These are phyloP conservation scores for Rhabdomys pumilio DNA, from an alignment of 2,797 vertebrate genomes.

Conservation along the genomic window DNA sequence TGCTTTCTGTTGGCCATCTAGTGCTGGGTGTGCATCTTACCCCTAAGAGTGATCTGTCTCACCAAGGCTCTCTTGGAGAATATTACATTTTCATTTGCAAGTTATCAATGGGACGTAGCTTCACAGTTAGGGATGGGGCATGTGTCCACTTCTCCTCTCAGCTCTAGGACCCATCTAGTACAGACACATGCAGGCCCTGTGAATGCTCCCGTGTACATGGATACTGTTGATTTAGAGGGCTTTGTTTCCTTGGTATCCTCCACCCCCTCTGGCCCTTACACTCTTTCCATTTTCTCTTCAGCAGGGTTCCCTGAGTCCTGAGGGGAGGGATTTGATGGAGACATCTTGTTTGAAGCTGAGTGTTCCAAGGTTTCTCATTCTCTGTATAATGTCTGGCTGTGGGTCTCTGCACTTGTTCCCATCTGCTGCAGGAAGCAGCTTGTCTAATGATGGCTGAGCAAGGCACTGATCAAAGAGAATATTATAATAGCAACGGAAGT, in stretches of 20 bases:
- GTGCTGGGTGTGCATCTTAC: background rate
- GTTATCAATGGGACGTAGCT: background rate
- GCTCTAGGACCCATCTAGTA: background rate
- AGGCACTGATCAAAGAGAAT: background rate
- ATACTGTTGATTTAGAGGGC: background rate
- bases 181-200: background rate
- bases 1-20: background rate
- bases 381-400: background rate
- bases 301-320: background rate
- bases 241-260: background rate
- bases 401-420: background rate
- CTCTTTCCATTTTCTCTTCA: background rate
- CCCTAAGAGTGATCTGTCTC: background rate
- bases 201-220: background rate
- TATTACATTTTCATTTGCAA: background rate
- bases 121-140: background rate
- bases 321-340: background rate
- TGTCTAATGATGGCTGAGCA: background rate
- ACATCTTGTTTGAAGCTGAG: background rate
- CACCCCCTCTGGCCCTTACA: background rate
- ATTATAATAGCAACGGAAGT: background rate
- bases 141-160: background rate
- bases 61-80: background rate
- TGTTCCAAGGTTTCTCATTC: background rate
- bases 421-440: background rate